Evolutionary conservation across 2,888 invertebrate genomes (phyloP).

Genomic region (Raillietiella orientalis): DNA sequence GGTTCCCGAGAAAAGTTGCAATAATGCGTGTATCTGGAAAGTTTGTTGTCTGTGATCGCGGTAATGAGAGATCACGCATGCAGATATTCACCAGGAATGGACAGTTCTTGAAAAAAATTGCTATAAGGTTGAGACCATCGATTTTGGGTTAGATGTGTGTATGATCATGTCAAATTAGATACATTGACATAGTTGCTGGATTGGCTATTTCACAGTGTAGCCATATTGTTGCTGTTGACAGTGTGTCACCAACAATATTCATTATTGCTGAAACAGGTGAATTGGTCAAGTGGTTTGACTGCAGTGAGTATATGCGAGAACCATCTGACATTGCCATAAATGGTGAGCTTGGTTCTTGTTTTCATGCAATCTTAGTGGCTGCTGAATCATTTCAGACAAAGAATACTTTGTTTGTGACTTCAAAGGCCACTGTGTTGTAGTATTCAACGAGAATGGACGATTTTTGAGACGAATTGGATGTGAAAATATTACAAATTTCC

Average conservation of each 20-base stretch:
- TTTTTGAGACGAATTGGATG: conserved; percentile 77
- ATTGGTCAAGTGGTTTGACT: conserved; percentile 82
- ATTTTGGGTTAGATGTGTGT: background rate
- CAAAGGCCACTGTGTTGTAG: conserved; percentile 89
- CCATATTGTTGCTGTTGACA: conserved; percentile 83
- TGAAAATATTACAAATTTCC: conserved; percentile 83
- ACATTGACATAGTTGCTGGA: conserved; percentile 38
- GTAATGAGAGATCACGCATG: conserved; percentile 83
- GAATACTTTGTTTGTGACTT: conserved; percentile 92
- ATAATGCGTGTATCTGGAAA: conserved; percentile 19
- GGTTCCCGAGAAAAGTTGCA: conserved; percentile 89
- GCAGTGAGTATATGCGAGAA: conserved; percentile 88
- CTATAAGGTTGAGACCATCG: conserved; percentile 19
- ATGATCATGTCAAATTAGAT: conserved; percentile 11
- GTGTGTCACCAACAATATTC: conserved; percentile 85
- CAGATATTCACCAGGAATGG: conserved; percentile 88
- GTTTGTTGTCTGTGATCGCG: conserved; percentile 19
- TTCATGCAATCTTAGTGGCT: background rate
- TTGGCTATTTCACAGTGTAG: conserved; percentile 70
- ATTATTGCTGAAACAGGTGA: conserved; percentile 72
- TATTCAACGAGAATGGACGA: conserved; percentile 67
- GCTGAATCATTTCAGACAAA: conserved; percentile 11
- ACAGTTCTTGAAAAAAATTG: conserved; percentile 80
- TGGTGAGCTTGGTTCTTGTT: conserved; percentile 19
- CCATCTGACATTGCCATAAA: conserved; percentile 87